These are phyloP conservation scores for Gambusia holbrooki DNA, from an alignment of 2,113 vertebrate species.

Conservation along the genomic window DNA sequence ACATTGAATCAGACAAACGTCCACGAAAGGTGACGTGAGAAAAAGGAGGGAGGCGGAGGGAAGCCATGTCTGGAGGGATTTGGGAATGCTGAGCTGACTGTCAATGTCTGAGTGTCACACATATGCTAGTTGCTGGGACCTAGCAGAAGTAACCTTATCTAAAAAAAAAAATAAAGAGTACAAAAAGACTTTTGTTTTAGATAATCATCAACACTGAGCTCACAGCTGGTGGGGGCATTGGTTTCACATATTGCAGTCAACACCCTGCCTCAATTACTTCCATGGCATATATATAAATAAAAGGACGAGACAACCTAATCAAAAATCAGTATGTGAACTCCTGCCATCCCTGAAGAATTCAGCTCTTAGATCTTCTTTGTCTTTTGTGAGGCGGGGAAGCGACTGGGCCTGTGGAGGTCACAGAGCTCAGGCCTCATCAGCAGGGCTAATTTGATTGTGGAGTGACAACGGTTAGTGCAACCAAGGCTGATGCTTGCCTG, in stretches of 20 bases:
- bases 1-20: slow-evolving; percentile 98
- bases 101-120: slow-evolving; percentile 44
- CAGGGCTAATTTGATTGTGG: slow-evolving; percentile 96
- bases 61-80: slow-evolving; percentile 42
- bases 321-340: slow-evolving; percentile 67
- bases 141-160: slow-evolving; percentile 34
- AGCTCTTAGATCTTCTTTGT: slow-evolving; percentile 71
- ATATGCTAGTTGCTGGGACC: slow-evolving; percentile 14
- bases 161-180: background rate
- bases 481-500: slow-evolving; percentile 33
- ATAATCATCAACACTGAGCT: slow-evolving; percentile 44
- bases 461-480: slow-evolving; percentile 86
- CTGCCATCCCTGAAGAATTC: slow-evolving; percentile 43
- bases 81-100: slow-evolving; percentile 57
- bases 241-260: slow-evolving; percentile 52
- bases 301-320: slow-evolving; percentile 61
- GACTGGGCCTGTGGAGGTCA: slow-evolving; percentile 84
- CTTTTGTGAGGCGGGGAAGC: slow-evolving; percentile 73
- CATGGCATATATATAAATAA: slow-evolving; percentile 60
- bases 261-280: slow-evolving; percentile 60
- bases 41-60: slow-evolving; percentile 78
- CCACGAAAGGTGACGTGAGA: slow-evolving; percentile 90
- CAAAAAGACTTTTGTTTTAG: slow-evolving; percentile 37
- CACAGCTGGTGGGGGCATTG: slow-evolving; percentile 47
- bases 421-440: slow-evolving; percentile 91